phyloP scores from a whole-genome alignment of 1,140 invertebrate genomes.

The Bombus huntii region DNA sequence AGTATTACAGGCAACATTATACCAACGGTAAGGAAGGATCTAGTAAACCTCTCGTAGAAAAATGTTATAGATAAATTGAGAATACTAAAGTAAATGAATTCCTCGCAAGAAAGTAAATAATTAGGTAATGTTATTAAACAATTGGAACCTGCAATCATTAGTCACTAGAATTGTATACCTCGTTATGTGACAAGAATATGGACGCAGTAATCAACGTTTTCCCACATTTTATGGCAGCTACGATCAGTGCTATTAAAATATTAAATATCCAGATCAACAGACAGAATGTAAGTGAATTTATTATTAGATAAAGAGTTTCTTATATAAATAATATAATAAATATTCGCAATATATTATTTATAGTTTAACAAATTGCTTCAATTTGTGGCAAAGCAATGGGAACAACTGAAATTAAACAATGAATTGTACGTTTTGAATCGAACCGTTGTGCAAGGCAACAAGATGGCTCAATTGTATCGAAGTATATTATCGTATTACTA shows the following conservation, averaged over 20 bases:
- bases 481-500: neutral
- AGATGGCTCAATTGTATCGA: neutral
- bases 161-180: neutral
- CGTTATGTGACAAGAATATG: neutral
- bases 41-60: neutral
- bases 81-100: neutral
- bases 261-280: neutral
- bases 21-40: neutral
- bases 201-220: neutral
- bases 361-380: constrained; percentile 12
- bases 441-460: neutral
- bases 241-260: neutral
- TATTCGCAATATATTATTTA: neutral
- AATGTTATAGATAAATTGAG: neutral
- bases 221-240: neutral
- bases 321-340: neutral
- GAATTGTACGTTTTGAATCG: neutral
- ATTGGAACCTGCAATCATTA: neutral
- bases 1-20: neutral
- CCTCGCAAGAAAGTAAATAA: neutral
- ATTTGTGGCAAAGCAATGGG: neutral
- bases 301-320: neutral
- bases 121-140: constrained; percentile 1
- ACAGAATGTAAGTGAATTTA: neutral
- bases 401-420: neutral